Conservation (phyloP, 2,113 vertebrate genomes). For the Dromaius novaehollandiae region DNA sequence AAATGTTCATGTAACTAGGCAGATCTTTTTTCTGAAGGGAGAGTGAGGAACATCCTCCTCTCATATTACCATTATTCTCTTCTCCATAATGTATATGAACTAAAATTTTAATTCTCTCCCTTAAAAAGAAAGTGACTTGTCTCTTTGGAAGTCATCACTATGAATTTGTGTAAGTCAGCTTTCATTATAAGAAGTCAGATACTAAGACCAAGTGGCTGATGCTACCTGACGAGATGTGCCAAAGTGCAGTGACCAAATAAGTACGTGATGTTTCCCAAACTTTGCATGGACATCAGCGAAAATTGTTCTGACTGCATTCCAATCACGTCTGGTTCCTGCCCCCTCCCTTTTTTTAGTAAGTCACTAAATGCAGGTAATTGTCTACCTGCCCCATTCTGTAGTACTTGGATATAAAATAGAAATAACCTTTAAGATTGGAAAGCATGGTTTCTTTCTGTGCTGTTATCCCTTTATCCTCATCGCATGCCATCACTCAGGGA, state of each 20-base stretch:
- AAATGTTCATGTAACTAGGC: not conserved
- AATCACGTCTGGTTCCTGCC: not conserved
- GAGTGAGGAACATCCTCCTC: not conserved
- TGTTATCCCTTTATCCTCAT: not conserved
- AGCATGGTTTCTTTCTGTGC: not conserved
- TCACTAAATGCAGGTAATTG: not conserved
- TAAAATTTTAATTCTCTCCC: not conserved
- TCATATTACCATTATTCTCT: not conserved
- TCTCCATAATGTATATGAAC: not conserved
- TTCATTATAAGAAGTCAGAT: not conserved
- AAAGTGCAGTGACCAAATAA: not conserved
- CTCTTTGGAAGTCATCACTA: not conserved
- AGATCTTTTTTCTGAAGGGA: not conserved
- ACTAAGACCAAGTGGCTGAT: not conserved
- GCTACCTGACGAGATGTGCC: not conserved
- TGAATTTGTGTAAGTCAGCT: not conserved
- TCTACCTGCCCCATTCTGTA: not conserved
- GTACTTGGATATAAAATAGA: not conserved
- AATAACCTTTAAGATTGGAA: not conserved
- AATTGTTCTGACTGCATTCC: not conserved
- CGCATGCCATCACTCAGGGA: not conserved
- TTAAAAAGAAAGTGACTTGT: not conserved
- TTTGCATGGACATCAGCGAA: not conserved
- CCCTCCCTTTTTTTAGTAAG: not conserved
- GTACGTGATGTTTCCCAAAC: not conserved